Evolutionary conservation across 2,797 vertebrate species (phyloP).

Genomic region (Paramormyrops hopkinsi): DNA sequence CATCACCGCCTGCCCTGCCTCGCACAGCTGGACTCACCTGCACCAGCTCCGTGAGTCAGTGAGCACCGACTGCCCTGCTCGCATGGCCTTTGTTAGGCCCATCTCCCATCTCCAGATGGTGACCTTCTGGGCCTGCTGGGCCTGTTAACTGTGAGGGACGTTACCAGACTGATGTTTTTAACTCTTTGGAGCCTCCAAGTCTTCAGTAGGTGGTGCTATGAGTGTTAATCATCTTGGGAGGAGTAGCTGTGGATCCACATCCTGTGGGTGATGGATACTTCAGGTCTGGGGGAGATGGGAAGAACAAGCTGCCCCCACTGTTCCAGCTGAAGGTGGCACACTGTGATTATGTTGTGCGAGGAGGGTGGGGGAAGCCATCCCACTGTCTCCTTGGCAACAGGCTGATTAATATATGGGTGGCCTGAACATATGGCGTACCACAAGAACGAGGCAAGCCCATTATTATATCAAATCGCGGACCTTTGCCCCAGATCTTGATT

Average conservation of each 20-base stretch:
- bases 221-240: neutral
- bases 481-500: neutral
- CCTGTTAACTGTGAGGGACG: neutral
- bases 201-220: neutral
- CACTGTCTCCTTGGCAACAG: neutral
- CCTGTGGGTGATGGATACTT: slow-evolving; percentile 29
- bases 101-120: neutral
- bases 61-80: neutral
- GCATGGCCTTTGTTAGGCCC: neutral
- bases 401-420: slow-evolving; percentile 21
- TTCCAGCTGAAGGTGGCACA: neutral
- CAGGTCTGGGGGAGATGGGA: neutral
- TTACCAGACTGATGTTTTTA: neutral
- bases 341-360: neutral
- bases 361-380: neutral
- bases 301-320: neutral
- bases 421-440: slow-evolving; percentile 18
- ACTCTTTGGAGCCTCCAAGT: neutral
- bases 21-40: slow-evolving; percentile 57
- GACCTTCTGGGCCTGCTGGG: neutral
- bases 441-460: neutral
- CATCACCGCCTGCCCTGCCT: slow-evolving; percentile 75
- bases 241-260: neutral
- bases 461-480: slow-evolving; percentile 21
- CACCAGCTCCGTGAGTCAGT: slow-evolving; percentile 77